phyloP scores from a whole-genome alignment of 2,797 vertebrate genomes.

The Sphenodon punctatus region DNA sequence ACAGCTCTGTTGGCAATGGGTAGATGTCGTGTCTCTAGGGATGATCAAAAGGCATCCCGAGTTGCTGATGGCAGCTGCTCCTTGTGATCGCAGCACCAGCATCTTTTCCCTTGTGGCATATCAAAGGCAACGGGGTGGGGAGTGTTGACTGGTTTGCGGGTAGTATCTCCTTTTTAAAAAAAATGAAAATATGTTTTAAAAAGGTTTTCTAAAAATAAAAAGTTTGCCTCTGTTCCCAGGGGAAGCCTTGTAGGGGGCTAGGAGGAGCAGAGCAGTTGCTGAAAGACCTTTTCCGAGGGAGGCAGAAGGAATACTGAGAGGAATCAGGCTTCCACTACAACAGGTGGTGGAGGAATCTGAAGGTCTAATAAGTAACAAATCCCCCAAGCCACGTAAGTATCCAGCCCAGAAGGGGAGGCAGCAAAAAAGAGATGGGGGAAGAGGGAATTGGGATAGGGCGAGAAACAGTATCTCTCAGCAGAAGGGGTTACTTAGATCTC shows the following conservation, averaged over 20 bases:
- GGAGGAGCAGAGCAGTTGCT: slow-evolving; percentile 34
- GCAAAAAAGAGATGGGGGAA: not conserved
- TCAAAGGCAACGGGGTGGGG: slow-evolving; percentile 70
- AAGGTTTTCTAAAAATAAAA: slow-evolving; percentile 68
- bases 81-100: slow-evolving; percentile 68
- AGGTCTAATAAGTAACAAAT: not conserved
- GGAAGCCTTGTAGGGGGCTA: slow-evolving; percentile 55
- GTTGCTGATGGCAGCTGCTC: slow-evolving; percentile 70
- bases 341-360: slow-evolving; percentile 23
- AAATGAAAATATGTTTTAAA: slow-evolving; percentile 51
- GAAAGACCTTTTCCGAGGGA: slow-evolving; percentile 29
- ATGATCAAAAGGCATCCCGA: slow-evolving; percentile 67
- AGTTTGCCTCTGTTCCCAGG: slow-evolving; percentile 60
- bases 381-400: not conserved
- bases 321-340: not conserved
- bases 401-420: not conserved
- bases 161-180: slow-evolving; percentile 41
- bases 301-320: not conserved
- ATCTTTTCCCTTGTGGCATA: slow-evolving; percentile 70
- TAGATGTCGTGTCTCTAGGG: slow-evolving; percentile 68
- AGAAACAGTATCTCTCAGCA: not conserved
- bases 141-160: slow-evolving; percentile 58
- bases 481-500: no score
- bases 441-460: not conserved
- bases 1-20: slow-evolving; percentile 64